phyloP scores from a whole-genome alignment of 2,888 invertebrate genomes.

The Drosophila mulleri region DNA sequence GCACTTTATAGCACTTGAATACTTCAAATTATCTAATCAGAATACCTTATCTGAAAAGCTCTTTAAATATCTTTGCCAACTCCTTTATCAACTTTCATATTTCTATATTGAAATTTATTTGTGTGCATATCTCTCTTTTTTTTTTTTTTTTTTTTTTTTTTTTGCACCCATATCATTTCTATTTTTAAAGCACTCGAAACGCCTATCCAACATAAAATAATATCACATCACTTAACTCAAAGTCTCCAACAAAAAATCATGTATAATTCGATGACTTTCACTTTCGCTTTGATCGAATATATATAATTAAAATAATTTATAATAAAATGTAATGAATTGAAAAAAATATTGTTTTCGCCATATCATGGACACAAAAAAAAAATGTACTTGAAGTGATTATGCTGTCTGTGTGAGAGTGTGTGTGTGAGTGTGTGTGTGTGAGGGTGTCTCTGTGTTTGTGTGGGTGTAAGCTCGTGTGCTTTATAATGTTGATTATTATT shows the following conservation, averaged over 20 bases:
- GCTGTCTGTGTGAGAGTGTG: too few relatives aligned
- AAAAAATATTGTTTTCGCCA: constrained; percentile 35
- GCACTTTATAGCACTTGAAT: constrained; percentile 1
- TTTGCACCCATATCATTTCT: constrained; percentile 27
- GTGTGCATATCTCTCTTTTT: not conserved
- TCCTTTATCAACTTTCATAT: not conserved
- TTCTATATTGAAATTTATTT: not conserved
- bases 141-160: not conserved
- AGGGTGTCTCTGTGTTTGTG: not conserved
- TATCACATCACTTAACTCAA: constrained; percentile 1
- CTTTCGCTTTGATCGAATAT: constrained; percentile 40
- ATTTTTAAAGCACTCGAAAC: constrained; percentile 19
- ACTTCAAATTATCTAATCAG: constrained; percentile 5
- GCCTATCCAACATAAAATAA: constrained; percentile 9
- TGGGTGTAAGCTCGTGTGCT: constrained; percentile 14
- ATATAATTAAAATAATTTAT: constrained; percentile 58
- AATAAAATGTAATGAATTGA: constrained; percentile 18
- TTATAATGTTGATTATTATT: constrained; percentile 25
- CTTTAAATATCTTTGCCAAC: not conserved
- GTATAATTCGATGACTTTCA: constrained; percentile 61
- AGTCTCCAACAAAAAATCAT: constrained; percentile 8
- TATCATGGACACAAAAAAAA: constrained; percentile 38
- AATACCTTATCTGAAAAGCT: not conserved
- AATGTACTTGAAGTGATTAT: constrained; percentile 56
- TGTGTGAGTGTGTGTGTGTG: constrained; percentile 1